phyloP scores from a whole-genome alignment of 2,113 vertebrate genomes.

The Sebastes schlegelii region DNA sequence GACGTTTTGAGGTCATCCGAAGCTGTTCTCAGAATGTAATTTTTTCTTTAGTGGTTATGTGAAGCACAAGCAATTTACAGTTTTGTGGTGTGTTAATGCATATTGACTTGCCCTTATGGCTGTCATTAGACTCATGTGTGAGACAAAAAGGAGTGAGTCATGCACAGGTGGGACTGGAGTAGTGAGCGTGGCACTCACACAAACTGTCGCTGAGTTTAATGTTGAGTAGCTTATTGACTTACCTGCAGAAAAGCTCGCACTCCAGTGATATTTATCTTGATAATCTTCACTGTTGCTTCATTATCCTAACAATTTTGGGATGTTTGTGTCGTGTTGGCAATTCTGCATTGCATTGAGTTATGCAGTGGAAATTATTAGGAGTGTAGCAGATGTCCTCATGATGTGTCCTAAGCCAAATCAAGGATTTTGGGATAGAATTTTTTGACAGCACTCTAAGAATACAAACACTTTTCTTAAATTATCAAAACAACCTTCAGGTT shows the following conservation, averaged over 20 bases:
- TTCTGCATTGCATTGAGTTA: conserved; percentile 44
- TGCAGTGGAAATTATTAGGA: conserved; percentile 48
- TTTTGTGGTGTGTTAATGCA: conserved; percentile 53
- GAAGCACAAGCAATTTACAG: conserved; percentile 50
- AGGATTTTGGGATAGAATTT: conserved; percentile 14
- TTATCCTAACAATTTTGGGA: background rate
- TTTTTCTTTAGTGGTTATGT: conserved; percentile 29
- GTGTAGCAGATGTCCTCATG: conserved; percentile 34
- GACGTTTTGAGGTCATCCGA: conserved; percentile 53
- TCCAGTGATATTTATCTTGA: conserved; percentile 21
- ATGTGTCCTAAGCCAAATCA: conserved; percentile 32
- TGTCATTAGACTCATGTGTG: conserved; percentile 61
- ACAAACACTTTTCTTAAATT: background rate
- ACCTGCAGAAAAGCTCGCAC: conserved; percentile 7
- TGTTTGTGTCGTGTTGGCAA: conserved; percentile 7
- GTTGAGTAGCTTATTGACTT: background rate
- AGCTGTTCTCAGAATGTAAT: conserved; percentile 39
- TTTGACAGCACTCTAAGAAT: conserved; percentile 7
- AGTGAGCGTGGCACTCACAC: background rate
- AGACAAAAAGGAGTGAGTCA: conserved; percentile 46
- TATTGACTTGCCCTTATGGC: conserved; percentile 57
- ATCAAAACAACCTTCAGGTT: conserved; percentile 6
- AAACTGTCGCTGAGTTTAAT: background rate
- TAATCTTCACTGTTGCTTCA: background rate
- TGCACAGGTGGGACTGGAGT: conserved; percentile 48